A percentile compares a stretch with the other conserved stretches of the same genome.
phyloP scores from a whole-genome alignment of 2,113 vertebrate genomes.

The Columba livia region DNA sequence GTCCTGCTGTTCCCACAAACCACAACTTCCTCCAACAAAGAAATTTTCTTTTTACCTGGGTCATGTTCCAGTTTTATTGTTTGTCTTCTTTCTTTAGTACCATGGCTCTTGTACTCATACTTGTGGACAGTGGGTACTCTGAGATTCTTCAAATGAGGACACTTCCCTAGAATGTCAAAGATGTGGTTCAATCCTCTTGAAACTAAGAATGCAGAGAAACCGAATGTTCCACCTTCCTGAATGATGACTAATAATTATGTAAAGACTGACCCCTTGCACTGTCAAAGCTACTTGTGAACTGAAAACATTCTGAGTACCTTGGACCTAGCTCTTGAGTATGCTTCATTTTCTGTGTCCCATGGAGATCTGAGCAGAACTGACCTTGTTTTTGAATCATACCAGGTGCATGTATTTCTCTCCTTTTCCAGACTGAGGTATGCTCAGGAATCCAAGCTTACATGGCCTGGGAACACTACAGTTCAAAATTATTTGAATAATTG shows the following conservation, averaged over 20 bases:
- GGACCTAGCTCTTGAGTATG: neutral
- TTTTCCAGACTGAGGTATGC: neutral
- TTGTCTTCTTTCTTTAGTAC: neutral
- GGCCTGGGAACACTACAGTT: neutral
- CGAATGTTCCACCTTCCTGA: neutral
- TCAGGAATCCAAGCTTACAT: neutral
- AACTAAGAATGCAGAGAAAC: neutral
- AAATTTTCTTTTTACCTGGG: neutral
- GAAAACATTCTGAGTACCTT: neutral
- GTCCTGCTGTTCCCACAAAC: no score
- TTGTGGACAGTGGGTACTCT: fast-evolving
- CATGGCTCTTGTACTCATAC: neutral
- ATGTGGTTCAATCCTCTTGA: neutral
- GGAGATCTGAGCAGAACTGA: neutral
- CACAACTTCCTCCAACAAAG: neutral
- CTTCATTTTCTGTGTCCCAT: neutral
- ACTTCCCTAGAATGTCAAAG: neutral
- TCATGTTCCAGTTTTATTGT: neutral
- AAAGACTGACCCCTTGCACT: neutral
- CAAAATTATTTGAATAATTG: neutral
- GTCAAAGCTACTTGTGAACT: neutral
- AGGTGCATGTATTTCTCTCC: neutral
- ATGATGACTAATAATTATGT: neutral
- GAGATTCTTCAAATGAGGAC: neutral
- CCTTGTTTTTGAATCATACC: neutral